Evolutionary conservation across 2,888 invertebrate genomes (phyloP).

Genomic region (Alloscopus bannaensis): DNA sequence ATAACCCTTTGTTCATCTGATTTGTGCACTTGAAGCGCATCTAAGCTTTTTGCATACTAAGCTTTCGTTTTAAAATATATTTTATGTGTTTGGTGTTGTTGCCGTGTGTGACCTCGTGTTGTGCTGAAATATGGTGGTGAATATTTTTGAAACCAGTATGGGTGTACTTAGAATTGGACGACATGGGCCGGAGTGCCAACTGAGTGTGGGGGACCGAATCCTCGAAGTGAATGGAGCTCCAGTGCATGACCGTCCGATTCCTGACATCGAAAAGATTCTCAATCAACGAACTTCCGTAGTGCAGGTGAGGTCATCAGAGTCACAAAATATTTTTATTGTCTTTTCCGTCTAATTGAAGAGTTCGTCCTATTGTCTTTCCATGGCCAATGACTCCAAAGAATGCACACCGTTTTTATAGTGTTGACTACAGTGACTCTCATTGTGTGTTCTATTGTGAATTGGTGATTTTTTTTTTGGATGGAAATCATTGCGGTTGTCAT

Average conservation of each 20-base stretch:
- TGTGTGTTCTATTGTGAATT: no score
- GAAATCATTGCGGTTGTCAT: no score
- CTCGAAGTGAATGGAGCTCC: constrained; percentile 95
- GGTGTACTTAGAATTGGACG: constrained; percentile 71
- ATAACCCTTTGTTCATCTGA: no score
- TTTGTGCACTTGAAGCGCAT: no score
- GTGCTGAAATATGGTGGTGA: constrained; percentile 45
- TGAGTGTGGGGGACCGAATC: constrained; percentile 88
- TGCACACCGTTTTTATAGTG: no score
- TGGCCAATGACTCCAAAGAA: no score
- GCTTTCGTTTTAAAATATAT: neutral
- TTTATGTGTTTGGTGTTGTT: constrained; percentile 20
- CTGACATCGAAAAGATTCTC: constrained; percentile 86
- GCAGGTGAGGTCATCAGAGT: constrained; percentile 80
- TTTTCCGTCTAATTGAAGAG: neutral
- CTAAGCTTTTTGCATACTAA: no score
- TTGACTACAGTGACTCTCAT: no score
- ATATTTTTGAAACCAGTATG: constrained; percentile 64
- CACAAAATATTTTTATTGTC: constrained; percentile 1
- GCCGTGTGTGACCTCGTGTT: constrained; percentile 5
- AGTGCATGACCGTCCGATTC: constrained; percentile 86
- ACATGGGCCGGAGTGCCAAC: constrained; percentile 71
- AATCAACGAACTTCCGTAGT: constrained; percentile 84
- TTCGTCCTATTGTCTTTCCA: no score
- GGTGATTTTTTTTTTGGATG: no score